Conservation (phyloP, 2,888 invertebrate species). For the Cephus pygmeus region DNA sequence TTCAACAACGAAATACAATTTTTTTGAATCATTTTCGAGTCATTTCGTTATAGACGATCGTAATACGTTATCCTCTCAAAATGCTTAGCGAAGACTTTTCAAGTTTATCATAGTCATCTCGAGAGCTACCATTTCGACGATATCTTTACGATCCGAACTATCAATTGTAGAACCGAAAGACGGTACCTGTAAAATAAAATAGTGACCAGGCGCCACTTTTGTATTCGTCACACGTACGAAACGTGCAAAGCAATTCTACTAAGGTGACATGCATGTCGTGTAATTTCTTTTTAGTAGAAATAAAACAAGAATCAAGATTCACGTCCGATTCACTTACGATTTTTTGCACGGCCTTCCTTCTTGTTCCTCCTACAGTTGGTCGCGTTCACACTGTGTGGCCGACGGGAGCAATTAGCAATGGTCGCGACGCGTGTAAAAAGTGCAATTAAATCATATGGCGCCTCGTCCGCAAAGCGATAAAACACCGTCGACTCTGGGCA, state of each 20-base stretch:
- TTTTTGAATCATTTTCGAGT: neutral
- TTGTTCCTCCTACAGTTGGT: neutral
- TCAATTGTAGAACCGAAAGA: neutral
- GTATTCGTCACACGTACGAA: neutral
- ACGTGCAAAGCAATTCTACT: neutral
- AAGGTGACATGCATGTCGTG: neutral
- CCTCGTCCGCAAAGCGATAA: slow-evolving; percentile 1
- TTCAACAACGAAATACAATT: too few relatives aligned
- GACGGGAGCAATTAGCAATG: neutral
- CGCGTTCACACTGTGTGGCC: neutral
- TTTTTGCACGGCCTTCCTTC: neutral
- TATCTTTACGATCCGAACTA: neutral
- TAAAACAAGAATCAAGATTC: neutral
- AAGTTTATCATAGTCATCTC: neutral
- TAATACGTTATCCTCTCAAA: neutral
- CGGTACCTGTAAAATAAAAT: neutral
- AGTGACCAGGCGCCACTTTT: neutral
- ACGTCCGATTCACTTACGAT: neutral
- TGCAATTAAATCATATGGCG: slow-evolving; percentile 4
- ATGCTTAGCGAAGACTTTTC: slow-evolving; percentile 21
- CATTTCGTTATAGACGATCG: neutral
- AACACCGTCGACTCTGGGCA: neutral
- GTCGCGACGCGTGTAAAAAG: slow-evolving; percentile 1
- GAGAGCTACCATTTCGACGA: neutral
- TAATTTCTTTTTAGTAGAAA: neutral